phyloP scores from a whole-genome alignment of 2,113 vertebrate genomes.

The Chiloscyllium plagiosum region DNA sequence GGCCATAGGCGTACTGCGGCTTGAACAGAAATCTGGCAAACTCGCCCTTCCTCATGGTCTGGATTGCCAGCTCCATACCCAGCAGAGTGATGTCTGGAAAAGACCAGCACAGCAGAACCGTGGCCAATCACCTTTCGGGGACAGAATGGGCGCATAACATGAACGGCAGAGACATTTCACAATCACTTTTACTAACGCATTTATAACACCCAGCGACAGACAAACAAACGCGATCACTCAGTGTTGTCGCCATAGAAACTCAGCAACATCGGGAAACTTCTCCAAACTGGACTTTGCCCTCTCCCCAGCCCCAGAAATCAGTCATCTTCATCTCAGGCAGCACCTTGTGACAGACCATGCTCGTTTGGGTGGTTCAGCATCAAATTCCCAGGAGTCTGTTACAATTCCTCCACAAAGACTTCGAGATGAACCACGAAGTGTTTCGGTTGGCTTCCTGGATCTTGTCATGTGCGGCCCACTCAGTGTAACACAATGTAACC shows the following conservation, averaged over 20 bases:
- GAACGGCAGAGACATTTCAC: background rate
- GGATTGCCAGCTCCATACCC: conserved; percentile 76
- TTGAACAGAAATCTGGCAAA: conserved; percentile 69
- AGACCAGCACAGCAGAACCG: background rate
- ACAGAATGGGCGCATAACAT: background rate
- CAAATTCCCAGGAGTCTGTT: too few species aligned
- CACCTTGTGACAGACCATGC: too few species aligned
- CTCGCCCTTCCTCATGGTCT: conserved; percentile 83
- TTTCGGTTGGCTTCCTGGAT: too few species aligned
- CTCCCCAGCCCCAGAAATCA: background rate
- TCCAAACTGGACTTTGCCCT: background rate
- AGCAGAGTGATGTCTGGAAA: conserved; percentile 71
- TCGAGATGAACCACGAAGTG: too few species aligned
- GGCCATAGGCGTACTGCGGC: conserved; percentile 74
- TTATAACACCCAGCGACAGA: background rate
- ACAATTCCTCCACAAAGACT: too few species aligned
- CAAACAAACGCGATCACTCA: background rate
- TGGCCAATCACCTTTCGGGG: background rate
- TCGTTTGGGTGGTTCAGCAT: too few species aligned
- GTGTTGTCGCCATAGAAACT: background rate
- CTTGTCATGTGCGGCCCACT: too few species aligned
- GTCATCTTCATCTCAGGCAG: too few species aligned
- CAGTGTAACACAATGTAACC: too few species aligned
- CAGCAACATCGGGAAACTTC: background rate
- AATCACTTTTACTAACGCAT: background rate